Evolutionary conservation across 2,888 invertebrate genomes (phyloP).

Genomic region (Chaitophorus viminalis): DNA sequence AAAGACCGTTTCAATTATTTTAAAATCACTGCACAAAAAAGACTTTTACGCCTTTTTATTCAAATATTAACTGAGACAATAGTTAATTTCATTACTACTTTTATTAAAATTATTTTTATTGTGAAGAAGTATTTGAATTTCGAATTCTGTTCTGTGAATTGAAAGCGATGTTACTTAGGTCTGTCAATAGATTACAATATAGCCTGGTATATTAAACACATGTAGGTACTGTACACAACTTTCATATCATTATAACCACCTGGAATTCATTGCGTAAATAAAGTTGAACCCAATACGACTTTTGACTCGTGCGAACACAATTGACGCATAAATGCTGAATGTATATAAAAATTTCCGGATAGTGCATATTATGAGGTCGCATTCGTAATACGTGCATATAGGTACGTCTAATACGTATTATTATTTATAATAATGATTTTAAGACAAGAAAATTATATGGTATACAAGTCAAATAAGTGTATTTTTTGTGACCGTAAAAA

Average conservation of each 20-base stretch:
- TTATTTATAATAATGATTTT: no score
- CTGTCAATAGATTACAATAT: background rate
- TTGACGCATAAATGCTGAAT: background rate
- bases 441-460: no score
- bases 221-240: background rate
- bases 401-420: no score
- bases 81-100: slow-evolving; percentile 9
- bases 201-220: background rate
- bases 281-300: background rate
- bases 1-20: slow-evolving; percentile 12
- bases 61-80: slow-evolving; percentile 1
- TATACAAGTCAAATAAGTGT: no score
- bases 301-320: background rate
- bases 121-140: no score
- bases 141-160: background rate
- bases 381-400: no score
- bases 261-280: background rate
- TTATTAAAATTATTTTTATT: background rate
- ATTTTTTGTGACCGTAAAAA: no score
- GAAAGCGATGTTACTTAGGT: background rate
- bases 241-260: no score
- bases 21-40: slow-evolving; percentile 5
- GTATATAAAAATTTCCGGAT: no score
- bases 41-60: slow-evolving; percentile 10
- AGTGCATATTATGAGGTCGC: no score